A percentile compares a stretch with the other conserved stretches of the same genome.
Conservation (phyloP, 2,888 invertebrate genomes). For the Tridacna crocea region DNA sequence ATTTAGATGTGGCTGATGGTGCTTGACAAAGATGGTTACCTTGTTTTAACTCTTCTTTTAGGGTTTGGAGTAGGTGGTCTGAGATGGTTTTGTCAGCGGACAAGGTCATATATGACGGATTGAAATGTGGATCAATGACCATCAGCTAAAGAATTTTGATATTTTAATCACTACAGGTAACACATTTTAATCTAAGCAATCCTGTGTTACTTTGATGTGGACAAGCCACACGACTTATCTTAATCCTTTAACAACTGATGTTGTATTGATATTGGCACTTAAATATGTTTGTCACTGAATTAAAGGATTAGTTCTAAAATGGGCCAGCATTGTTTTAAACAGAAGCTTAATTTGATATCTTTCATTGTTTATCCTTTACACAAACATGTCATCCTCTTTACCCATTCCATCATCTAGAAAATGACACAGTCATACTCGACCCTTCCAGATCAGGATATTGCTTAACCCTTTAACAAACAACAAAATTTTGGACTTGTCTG, state of each 20-base stretch:
- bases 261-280: conserved; percentile 12
- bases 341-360: conserved; percentile 22
- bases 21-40: too few relatives aligned
- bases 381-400: conserved; percentile 11
- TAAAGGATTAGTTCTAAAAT: conserved; percentile 15
- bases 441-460: too few relatives aligned
- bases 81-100: too few relatives aligned
- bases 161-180: background rate
- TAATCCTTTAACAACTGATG: conserved; percentile 21
- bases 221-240: conserved; percentile 7
- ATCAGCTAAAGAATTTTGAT: background rate
- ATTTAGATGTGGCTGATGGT: too few relatives aligned
- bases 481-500: too few relatives aligned
- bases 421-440: too few relatives aligned
- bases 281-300: conserved; percentile 12
- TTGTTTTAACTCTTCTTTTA: too few relatives aligned
- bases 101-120: too few relatives aligned
- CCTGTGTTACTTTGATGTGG: conserved; percentile 22
- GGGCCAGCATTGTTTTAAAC: conserved; percentile 20
- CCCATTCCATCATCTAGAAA: too few relatives aligned
- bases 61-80: too few relatives aligned
- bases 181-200: conserved; percentile 20
- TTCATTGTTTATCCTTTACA: conserved; percentile 6
- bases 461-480: too few relatives aligned
- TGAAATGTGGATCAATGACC: background rate